These are phyloP conservation scores for Austrofundulus limnaeus DNA, from an alignment of 2,113 vertebrate species.

Conservation along the genomic window DNA sequence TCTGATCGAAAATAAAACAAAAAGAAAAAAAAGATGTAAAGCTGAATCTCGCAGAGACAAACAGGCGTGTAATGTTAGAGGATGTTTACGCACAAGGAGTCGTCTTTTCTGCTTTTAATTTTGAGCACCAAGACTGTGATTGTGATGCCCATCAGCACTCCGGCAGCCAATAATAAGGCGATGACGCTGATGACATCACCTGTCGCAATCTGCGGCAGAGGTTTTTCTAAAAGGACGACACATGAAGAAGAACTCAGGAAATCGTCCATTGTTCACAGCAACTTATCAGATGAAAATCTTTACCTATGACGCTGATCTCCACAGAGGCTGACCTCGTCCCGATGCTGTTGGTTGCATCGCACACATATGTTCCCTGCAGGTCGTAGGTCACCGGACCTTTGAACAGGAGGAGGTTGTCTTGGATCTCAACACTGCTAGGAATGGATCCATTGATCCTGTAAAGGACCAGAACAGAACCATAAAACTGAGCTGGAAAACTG, in stretches of 20 bases:
- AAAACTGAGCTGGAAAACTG: too few species aligned
- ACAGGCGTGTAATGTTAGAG: background rate
- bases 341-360: conserved; percentile 92
- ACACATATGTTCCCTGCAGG: conserved; percentile 90
- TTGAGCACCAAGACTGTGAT: conserved; percentile 77
- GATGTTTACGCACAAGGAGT: conserved; percentile 67
- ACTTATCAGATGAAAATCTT: conserved; percentile 10
- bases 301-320: conserved; percentile 95
- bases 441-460: conserved; percentile 90
- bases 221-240: conserved; percentile 65
- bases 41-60: background rate
- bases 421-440: conserved; percentile 85
- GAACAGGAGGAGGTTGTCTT: conserved; percentile 89
- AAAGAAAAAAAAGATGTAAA: background rate
- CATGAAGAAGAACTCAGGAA: background rate
- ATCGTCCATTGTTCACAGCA: background rate
- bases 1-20: conserved; percentile 29
- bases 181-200: conserved; percentile 77
- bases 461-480: background rate
- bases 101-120: conserved; percentile 70
- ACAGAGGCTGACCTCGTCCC: conserved; percentile 89
- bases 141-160: conserved; percentile 76
- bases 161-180: conserved; percentile 75
- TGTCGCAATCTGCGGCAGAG: conserved; percentile 71
- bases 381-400: conserved; percentile 88